A percentile compares a stretch with the other conserved stretches of the same genome.
Evolutionary conservation across 2,888 invertebrate species (phyloP).

Genomic region (Agapostemon virescens): DNA sequence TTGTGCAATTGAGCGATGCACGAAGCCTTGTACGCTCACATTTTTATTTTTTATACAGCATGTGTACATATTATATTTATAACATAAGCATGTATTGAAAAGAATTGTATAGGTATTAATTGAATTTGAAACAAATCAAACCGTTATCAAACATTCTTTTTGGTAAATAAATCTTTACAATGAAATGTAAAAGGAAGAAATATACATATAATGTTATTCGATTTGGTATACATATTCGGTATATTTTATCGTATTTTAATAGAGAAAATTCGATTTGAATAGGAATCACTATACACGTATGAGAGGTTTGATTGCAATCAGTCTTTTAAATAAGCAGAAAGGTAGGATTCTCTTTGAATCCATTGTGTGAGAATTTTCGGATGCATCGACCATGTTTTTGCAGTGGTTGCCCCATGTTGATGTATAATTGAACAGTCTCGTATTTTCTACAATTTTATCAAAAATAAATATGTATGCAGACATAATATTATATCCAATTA

Average conservation of each 20-base stretch:
- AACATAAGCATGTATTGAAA: slow-evolving; percentile 57
- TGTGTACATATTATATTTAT: slow-evolving; percentile 71
- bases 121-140: slow-evolving; percentile 54
- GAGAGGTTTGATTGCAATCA: slow-evolving; percentile 50
- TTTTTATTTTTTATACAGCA: slow-evolving; percentile 75
- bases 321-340: slow-evolving; percentile 69
- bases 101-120: slow-evolving; percentile 67
- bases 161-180: slow-evolving; percentile 16
- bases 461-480: neutral
- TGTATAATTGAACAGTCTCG: slow-evolving; percentile 77
- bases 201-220: slow-evolving; percentile 16
- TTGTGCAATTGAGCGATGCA: neutral
- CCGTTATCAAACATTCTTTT: slow-evolving; percentile 29
- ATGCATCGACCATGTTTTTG: slow-evolving; percentile 74
- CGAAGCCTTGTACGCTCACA: neutral
- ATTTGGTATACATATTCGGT: neutral
- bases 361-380: slow-evolving; percentile 70
- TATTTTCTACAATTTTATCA: slow-evolving; percentile 69
- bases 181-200: slow-evolving; percentile 22
- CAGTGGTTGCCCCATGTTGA: slow-evolving; percentile 74
- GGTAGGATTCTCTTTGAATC: slow-evolving; percentile 73
- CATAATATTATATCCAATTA: neutral
- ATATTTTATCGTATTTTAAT: neutral
- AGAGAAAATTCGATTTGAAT: neutral
- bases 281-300: neutral